Percentiles rank a stretch among this genome's conserved stretches.
phyloP scores from a whole-genome alignment of 2,888 invertebrate genomes.

The Nowickia ferox region DNA sequence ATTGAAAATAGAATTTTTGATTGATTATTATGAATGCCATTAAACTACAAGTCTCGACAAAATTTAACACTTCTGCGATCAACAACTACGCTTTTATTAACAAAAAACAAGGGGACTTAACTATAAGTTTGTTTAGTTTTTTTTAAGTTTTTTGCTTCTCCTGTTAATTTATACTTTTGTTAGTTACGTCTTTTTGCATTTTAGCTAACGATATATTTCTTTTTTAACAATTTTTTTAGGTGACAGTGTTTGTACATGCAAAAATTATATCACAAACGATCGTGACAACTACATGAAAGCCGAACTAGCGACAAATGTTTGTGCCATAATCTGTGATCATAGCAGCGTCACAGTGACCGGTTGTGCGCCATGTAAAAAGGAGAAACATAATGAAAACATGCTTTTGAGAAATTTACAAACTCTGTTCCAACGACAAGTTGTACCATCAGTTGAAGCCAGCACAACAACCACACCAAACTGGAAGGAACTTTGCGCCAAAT shows the following conservation, averaged over 20 bases:
- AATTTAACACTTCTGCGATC: too few relatives aligned
- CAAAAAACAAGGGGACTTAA: too few relatives aligned
- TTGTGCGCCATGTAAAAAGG: slow-evolving; percentile 78
- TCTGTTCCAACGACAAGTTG: slow-evolving; percentile 51
- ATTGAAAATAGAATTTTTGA: too few relatives aligned
- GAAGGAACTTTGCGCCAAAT: slow-evolving; percentile 87
- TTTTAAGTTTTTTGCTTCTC: too few relatives aligned
- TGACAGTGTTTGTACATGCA: slow-evolving; percentile 75
- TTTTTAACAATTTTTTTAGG: slow-evolving; percentile 70
- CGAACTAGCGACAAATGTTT: slow-evolving; percentile 72
- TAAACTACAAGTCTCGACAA: too few relatives aligned
- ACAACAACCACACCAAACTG: slow-evolving; percentile 84
- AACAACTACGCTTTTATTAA: too few relatives aligned
- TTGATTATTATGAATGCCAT: too few relatives aligned
- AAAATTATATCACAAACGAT: slow-evolving; percentile 52
- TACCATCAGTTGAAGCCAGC: slow-evolving; percentile 8
- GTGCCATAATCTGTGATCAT: slow-evolving; percentile 78
- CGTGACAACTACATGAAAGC: slow-evolving; percentile 23
- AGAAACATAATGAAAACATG: slow-evolving; percentile 37
- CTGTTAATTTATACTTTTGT: too few relatives aligned
- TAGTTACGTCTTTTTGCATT: too few relatives aligned
- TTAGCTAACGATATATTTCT: not conserved
- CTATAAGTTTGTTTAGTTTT: too few relatives aligned
- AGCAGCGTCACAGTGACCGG: slow-evolving; percentile 77
- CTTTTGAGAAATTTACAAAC: slow-evolving; percentile 71